Conservation (phyloP, 2,113 vertebrate genomes). For the Prunella fulvescens region DNA sequence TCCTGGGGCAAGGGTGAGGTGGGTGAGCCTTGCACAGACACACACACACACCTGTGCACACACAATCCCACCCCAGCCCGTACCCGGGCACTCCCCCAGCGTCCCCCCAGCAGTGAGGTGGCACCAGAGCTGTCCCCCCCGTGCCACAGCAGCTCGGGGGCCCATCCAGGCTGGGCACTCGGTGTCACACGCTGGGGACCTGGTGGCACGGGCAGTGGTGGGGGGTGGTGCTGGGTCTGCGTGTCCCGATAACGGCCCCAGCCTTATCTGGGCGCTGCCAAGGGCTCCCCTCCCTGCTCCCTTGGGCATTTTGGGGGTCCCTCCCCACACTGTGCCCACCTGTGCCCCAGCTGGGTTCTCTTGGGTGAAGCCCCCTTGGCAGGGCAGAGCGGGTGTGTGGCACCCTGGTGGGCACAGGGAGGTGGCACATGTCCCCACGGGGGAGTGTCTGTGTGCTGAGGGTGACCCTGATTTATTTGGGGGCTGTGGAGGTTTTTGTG, state of each 20-base stretch:
- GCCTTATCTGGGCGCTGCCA: not conserved
- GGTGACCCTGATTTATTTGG: not conserved
- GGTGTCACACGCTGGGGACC: fast-evolving
- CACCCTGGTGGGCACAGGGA: not conserved
- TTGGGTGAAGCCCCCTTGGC: no score
- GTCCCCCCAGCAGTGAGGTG: not conserved
- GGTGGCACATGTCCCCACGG: fast-evolving
- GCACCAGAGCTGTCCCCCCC: fast-evolving
- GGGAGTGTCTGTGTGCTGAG: fast-evolving
- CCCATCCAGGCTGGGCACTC: not conserved
- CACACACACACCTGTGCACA: no score
- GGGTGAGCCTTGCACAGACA: not conserved
- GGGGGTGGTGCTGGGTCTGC: not conserved
- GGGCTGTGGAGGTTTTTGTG: not conserved
- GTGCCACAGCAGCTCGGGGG: fast-evolving
- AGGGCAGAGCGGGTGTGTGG: not conserved
- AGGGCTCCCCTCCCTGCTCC: not conserved
- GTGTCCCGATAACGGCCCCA: not conserved
- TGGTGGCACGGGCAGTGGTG: not conserved
- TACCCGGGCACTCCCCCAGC: fast-evolving
- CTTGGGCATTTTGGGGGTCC: not conserved
- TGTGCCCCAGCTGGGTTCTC: not conserved
- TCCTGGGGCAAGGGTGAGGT: not conserved
- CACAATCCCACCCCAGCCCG: fast-evolving
- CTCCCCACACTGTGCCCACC: not conserved